These are phyloP conservation scores for Entomyzon cyanotis DNA, from an alignment of 2,113 vertebrate genomes.

Conservation along the genomic window DNA sequence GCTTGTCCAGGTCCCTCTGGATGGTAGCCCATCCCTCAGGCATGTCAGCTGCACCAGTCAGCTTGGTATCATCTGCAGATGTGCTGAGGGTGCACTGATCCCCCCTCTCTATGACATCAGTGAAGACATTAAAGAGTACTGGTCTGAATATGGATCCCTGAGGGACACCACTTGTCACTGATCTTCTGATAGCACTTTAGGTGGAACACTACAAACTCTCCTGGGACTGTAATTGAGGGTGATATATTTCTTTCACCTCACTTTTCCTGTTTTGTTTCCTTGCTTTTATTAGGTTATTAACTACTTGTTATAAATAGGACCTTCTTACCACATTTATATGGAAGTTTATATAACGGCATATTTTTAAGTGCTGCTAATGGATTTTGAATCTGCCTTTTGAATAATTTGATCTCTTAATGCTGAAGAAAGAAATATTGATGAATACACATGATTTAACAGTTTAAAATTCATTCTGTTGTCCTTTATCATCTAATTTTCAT, in stretches of 20 bases:
- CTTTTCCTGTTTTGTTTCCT: background rate
- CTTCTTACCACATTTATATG: background rate
- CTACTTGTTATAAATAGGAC: background rate
- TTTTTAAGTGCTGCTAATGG: background rate
- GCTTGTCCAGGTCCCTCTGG: background rate
- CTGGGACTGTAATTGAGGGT: background rate
- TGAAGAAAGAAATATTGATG: background rate
- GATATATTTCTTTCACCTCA: background rate
- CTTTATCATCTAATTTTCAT: background rate
- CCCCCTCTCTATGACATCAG: background rate
- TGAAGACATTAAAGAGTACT: background rate
- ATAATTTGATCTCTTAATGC: background rate
- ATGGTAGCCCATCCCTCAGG: too few relatives aligned
- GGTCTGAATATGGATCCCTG: background rate
- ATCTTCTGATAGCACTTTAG: background rate
- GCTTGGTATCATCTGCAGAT: background rate
- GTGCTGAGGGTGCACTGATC: background rate
- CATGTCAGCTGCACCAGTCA: background rate
- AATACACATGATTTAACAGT: background rate
- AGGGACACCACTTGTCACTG: too few relatives aligned
- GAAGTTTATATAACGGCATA: background rate
- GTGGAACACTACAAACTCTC: background rate
- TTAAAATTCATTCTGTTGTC: background rate
- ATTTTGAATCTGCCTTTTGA: background rate
- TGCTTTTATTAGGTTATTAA: background rate